Evolutionary conservation across 2,113 vertebrate genomes (phyloP).

Genomic region (Atrichornis clamosus): DNA sequence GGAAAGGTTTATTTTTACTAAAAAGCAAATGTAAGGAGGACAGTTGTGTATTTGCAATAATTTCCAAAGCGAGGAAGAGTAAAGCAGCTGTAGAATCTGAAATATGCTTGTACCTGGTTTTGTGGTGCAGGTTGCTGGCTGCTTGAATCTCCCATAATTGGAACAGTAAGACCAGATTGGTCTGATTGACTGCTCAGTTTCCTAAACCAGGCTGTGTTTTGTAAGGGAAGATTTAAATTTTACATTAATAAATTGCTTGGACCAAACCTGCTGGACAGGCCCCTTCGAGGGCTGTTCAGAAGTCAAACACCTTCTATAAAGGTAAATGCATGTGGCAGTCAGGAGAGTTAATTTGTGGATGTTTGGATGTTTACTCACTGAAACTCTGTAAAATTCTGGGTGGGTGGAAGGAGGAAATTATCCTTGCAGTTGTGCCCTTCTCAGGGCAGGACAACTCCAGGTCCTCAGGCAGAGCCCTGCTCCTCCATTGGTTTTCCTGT

Average conservation of each 20-base stretch:
- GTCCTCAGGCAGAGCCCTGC: background rate
- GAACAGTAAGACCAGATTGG: background rate
- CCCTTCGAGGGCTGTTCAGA: background rate
- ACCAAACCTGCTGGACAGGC: background rate
- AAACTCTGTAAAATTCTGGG: background rate
- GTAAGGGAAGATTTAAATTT: background rate
- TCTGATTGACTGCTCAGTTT: background rate
- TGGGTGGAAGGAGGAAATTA: background rate
- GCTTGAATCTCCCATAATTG: background rate
- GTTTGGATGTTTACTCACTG: background rate
- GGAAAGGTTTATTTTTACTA: background rate
- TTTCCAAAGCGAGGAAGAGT: background rate
- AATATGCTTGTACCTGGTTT: background rate
- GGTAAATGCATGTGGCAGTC: background rate
- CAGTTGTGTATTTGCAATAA: background rate
- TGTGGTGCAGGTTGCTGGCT: background rate
- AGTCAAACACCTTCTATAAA: background rate
- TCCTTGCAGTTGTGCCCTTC: background rate
- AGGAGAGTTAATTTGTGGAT: background rate
- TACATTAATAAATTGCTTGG: background rate
- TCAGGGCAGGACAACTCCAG: background rate
- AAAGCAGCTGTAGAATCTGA: background rate
- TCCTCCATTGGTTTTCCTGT: background rate
- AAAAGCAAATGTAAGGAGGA: background rate
- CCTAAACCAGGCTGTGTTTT: background rate